Percentiles rank a stretch among this genome's conserved stretches.
phyloP scores from a whole-genome alignment of 1,140 invertebrate species.

The Samia ricini region DNA sequence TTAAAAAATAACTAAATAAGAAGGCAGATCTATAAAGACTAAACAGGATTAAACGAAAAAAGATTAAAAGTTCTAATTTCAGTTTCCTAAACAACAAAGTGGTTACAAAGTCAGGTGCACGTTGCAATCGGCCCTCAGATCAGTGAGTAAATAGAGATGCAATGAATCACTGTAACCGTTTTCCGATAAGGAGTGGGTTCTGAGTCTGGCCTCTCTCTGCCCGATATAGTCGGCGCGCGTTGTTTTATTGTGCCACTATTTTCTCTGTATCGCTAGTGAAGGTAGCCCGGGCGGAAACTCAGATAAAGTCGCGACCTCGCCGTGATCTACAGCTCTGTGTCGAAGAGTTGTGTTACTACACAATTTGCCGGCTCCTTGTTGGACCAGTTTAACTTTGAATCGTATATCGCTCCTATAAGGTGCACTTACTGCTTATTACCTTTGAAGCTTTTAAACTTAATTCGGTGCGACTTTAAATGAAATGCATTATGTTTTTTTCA shows the following conservation, averaged over 20 bases:
- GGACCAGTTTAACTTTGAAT: conserved; percentile 14
- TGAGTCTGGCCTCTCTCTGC: conserved; percentile 31
- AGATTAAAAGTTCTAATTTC: not conserved
- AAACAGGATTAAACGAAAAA: no score
- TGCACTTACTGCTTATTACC: no score
- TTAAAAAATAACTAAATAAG: no score
- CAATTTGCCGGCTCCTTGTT: conserved; percentile 11
- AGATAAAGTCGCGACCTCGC: conserved; percentile 58
- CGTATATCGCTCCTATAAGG: not conserved
- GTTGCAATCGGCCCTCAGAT: conserved; percentile 34
- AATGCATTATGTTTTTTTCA: no score
- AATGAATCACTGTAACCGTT: conserved; percentile 67
- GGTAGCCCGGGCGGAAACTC: conserved; percentile 62
- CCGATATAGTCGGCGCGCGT: conserved; percentile 46
- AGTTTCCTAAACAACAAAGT: not conserved
- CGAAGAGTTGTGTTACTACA: conserved; percentile 17
- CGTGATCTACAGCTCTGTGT: conserved; percentile 39
- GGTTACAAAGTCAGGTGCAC: conserved; percentile 35
- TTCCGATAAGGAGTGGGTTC: conserved; percentile 62
- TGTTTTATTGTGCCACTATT: conserved; percentile 71
- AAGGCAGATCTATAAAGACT: no score
- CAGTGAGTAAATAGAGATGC: conserved; percentile 55
- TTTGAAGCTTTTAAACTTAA: no score
- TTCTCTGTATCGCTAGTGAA: conserved; percentile 60
- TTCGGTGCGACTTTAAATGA: no score